Evolutionary conservation across 1,140 invertebrate genomes (phyloP).

Genomic region (Dreissena rostriformis): DNA sequence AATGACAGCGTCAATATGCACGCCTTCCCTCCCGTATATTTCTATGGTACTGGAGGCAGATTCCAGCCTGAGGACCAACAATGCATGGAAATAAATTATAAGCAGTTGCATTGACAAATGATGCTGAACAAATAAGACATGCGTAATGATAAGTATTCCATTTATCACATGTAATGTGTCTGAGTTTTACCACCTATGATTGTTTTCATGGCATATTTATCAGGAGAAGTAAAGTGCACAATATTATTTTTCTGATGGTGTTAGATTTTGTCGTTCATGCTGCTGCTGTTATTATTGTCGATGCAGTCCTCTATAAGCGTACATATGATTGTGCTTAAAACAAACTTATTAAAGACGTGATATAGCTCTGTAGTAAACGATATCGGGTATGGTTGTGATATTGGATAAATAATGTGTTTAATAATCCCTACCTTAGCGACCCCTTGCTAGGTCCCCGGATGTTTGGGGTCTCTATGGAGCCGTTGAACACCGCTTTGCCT

Average conservation of each 20-base stretch:
- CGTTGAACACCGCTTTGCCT: slow-evolving; percentile 67
- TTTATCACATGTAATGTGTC: too few relatives aligned
- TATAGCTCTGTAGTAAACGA: neutral
- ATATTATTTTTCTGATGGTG: too few relatives aligned
- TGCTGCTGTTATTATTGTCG: too few relatives aligned
- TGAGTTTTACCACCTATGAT: too few relatives aligned
- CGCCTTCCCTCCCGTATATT: slow-evolving; percentile 59
- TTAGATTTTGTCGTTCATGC: too few relatives aligned
- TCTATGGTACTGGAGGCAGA: slow-evolving; percentile 65
- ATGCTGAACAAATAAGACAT: too few relatives aligned
- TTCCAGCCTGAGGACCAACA: slow-evolving; percentile 52
- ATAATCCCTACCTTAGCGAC: slow-evolving; percentile 58
- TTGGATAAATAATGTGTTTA: neutral
- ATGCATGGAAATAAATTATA: too few relatives aligned
- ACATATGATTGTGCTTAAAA: neutral
- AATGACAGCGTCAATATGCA: slow-evolving; percentile 52
- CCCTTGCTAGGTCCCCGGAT: slow-evolving; percentile 55
- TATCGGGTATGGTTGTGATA: neutral
- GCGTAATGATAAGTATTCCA: too few relatives aligned
- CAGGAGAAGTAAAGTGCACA: too few relatives aligned
- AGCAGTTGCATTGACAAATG: too few relatives aligned
- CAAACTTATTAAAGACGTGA: neutral
- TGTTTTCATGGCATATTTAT: too few relatives aligned
- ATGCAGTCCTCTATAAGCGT: neutral
- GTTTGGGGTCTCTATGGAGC: slow-evolving; percentile 66